Base-by-base conservation (phyloP, 35 echinoderm and acorn worm species). In the Apostichopus japonicus region DNA sequence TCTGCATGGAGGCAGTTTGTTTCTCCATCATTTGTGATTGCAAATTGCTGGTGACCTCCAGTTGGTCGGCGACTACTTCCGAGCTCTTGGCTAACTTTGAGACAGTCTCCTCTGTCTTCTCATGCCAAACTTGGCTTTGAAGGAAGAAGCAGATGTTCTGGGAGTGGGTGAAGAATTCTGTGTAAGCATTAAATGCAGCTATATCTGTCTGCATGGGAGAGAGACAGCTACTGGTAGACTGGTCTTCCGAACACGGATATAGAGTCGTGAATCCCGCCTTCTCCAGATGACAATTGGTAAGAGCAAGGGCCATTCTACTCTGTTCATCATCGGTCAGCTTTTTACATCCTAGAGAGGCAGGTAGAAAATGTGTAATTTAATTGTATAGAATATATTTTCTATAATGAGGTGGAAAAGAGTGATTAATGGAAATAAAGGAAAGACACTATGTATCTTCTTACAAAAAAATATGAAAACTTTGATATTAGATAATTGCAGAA, bases 81-180 rank as follows among this genome's bases (percentile, higher is more conserved):
- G 97, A 99, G 78, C 95, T 99, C 82, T 90, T 23, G 53, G 90
- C 94, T 11, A 99, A 72, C 53, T 94, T 91, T 6, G 95, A 93
- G 13, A 99, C 95, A 1, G 97, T 99, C 5, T 90, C 22, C 72
- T 99, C 97, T 0, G 97, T 99, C 53, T 93, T 79, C 93, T 99
- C 92, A 21, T 99, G 97, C 97, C 97, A 99, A 8, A 96, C 95
- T 92, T 99, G 97, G 86, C 90, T 99, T 80, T 96, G 97, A 6
- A 99, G 90, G 56, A 95, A 99, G 84, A 96, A 99, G 90, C 97
- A 99, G 65, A 99, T 99, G 75, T 99, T 96, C 33, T 99, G 97
- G 19, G 97, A 96, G 92, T 99, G 97, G 1, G 97, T 99, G 87
- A 96, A 96, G 93, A 99, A 99, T 76, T 93, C 95, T 24, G 97